Evolutionary conservation across 2,888 invertebrate species (phyloP).

Genomic region (Leucophenga montana): DNA sequence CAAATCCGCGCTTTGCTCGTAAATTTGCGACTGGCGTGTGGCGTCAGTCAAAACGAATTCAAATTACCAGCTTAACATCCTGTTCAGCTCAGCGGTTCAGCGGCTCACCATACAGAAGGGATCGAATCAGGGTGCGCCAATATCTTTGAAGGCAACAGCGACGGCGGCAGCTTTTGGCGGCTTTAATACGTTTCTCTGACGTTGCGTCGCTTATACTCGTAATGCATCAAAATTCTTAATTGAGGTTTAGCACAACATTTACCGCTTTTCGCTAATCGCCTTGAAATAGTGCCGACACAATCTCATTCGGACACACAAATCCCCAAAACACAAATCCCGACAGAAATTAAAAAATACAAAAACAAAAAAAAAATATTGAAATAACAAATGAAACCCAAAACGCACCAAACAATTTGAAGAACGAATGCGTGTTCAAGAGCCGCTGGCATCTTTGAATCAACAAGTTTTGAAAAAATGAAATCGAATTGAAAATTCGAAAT

Average conservation of each 20-base stretch:
- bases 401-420: too few species aligned
- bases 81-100: slow-evolving; percentile 43
- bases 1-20: slow-evolving; percentile 40
- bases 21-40: slow-evolving; percentile 64
- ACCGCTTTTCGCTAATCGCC: slow-evolving; percentile 69
- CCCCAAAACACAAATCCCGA: slow-evolving; percentile 16
- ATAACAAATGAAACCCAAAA: not conserved
- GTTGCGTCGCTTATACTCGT: too few species aligned
- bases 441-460: slow-evolving; percentile 11
- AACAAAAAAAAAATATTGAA: not conserved
- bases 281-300: slow-evolving; percentile 52
- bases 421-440: not conserved
- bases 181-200: not conserved
- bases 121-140: not conserved
- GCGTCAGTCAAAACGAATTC: slow-evolving; percentile 67
- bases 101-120: too few species aligned
- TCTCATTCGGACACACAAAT: not conserved
- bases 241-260: slow-evolving; percentile 69
- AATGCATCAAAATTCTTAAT: slow-evolving; percentile 53
- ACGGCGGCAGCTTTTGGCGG: slow-evolving; percentile 1
- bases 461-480: not conserved
- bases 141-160: not conserved
- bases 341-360: not conserved
- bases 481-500: not conserved
- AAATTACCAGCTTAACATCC: slow-evolving; percentile 59